Percentiles rank a stretch among this genome's conserved stretches.
These are phyloP conservation scores for Eucidaris tribuloides DNA, from an alignment of 35 echinoderm and acorn worm species.

Conservation along the genomic window DNA sequence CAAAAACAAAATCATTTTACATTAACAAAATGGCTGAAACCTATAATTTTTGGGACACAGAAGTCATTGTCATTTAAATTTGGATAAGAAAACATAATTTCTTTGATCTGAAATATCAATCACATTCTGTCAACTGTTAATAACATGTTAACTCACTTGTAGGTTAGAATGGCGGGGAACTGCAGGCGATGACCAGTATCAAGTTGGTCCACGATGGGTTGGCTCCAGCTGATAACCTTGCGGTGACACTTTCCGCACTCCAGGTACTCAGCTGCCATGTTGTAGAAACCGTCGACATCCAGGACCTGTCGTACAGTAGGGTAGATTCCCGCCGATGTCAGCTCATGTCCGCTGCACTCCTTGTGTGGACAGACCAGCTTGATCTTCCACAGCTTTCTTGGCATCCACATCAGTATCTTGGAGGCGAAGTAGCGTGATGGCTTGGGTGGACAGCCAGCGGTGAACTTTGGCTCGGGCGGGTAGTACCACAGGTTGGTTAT, in stretches of 20 bases:
- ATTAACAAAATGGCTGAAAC: too few relatives aligned
- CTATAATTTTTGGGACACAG: too few relatives aligned
- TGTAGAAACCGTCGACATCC: slow-evolving; percentile 43
- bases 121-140: too few relatives aligned
- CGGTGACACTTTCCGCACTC: slow-evolving; percentile 32
- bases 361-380: not conserved
- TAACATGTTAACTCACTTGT: too few relatives aligned
- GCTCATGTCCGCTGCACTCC: not conserved
- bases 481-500: slow-evolving; percentile 36
- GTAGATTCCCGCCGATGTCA: slow-evolving; percentile 36
- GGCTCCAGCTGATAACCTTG: slow-evolving; percentile 43
- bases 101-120: too few relatives aligned
- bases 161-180: slow-evolving; percentile 43
- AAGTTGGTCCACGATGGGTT: slow-evolving; percentile 19
- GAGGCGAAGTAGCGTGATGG: not conserved
- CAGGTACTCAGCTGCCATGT: slow-evolving; percentile 57
- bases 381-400: not conserved
- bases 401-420: slow-evolving; percentile 26
- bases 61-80: too few relatives aligned
- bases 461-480: slow-evolving; percentile 11
- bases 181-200: slow-evolving; percentile 2
- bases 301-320: slow-evolving; percentile 15
- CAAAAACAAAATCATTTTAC: too few relatives aligned
- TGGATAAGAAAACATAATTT: too few relatives aligned
- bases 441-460: slow-evolving; percentile 12